Conservation (phyloP, 2,888 invertebrate genomes). For the Paralinhomoeus sp. region DNA sequence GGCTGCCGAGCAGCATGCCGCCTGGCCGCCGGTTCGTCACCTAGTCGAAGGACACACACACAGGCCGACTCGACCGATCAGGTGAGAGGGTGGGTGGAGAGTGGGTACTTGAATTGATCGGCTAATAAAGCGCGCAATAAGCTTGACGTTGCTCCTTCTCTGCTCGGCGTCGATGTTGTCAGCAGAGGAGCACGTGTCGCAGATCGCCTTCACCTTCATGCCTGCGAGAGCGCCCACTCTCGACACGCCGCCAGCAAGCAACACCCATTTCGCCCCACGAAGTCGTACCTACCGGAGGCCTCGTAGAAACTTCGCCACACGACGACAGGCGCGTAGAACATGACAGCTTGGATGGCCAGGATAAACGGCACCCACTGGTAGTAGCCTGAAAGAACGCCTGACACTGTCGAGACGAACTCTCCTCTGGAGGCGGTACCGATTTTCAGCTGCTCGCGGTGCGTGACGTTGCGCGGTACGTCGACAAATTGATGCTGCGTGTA, state of each 20-base stretch:
- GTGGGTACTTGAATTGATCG: slow-evolving; percentile 1
- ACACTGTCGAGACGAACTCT: too few relatives aligned
- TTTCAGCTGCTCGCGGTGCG: slow-evolving; percentile 21
- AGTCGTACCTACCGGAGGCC: slow-evolving; percentile 8
- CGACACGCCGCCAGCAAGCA: too few relatives aligned
- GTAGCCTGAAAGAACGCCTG: slow-evolving; percentile 10
- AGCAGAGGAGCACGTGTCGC: slow-evolving; percentile 17
- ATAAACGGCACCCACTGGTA: slow-evolving; percentile 25
- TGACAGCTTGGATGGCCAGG: slow-evolving; percentile 20
- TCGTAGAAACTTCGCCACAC: slow-evolving; percentile 17
- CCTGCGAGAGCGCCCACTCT: slow-evolving; percentile 7
- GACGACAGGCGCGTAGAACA: slow-evolving; percentile 21
- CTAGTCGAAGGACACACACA: too few relatives aligned
- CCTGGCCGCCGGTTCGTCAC: too few relatives aligned
- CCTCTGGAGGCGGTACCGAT: too few relatives aligned
- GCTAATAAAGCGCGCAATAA: slow-evolving; percentile 12
- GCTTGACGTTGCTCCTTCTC: slow-evolving; percentile 15
- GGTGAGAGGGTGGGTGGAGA: too few relatives aligned
- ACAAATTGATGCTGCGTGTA: slow-evolving; percentile 21
- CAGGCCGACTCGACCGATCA: too few relatives aligned
- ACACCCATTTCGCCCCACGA: too few relatives aligned
- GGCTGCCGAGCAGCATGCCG: too few relatives aligned
- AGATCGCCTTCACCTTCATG: slow-evolving; percentile 18
- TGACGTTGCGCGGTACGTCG: slow-evolving; percentile 25
- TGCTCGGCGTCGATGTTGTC: slow-evolving; percentile 19